Evolutionary conservation across 2,888 invertebrate species (phyloP), one percentile per base, ranked within the genome.

Genomic region (Lymantria monacha): DNA sequence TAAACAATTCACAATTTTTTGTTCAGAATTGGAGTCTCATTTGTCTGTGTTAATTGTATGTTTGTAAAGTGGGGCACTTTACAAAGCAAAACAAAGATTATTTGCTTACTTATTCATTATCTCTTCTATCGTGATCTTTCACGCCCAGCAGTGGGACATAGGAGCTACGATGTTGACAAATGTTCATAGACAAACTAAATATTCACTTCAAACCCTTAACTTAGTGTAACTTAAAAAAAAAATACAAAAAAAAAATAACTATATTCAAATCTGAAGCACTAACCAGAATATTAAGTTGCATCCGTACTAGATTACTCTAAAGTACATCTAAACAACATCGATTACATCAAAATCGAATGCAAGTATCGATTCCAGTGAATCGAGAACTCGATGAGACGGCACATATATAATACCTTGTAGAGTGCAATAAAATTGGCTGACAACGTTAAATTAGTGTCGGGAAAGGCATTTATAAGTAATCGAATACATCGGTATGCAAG

Each of bases 401-500:
- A 70, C 79, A 76, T 80, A 81, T 77, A 81, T 81, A 81, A 79
- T 77, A 75, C 74, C 66, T 70, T 69, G 72, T 63, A 58, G 55
- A 63, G 61, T 54, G 76, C 78, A 77, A 84, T 84, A 85, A 85
- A 85, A 79, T 83, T 74, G 69, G 69, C 82, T 70, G 83, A 76
- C 82, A 79, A 71, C 78, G 83, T 79, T 87, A 89, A 87, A 85
- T 87, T 87, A 84, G 84, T 82, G 81, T 77, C 81, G 79, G 74
- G 75, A 74, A 69, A 72, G 74, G 78, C 85, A 85, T 87, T 88
- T 81, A 82, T 87, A 86, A 85, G 89, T 85, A 88, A 89, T 83
- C 85, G 87, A 88, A 53, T 87, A 88, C 87, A 79, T 82, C 73
- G 83, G 79, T 80, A 77, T 81, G 81, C 81, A 68, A 65, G 68